Conservation (phyloP, 2,797 vertebrate genomes). For the Sciurus vulgaris region DNA sequence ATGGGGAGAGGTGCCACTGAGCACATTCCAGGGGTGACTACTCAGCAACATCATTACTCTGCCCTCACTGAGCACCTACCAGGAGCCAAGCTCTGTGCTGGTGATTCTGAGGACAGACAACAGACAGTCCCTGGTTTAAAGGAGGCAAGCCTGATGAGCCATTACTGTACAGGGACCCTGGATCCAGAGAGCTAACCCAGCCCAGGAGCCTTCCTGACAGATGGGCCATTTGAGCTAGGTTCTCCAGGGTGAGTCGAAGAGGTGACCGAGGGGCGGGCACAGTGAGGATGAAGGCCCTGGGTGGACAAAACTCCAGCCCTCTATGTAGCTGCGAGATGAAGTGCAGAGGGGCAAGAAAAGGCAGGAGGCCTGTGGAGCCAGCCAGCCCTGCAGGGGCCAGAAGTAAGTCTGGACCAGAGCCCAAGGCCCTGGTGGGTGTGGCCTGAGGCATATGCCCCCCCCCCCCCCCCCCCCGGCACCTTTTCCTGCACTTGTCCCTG, state of each 20-base stretch:
- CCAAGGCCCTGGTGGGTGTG: too few species aligned
- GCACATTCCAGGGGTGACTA: not conserved
- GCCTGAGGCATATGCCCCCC: not conserved
- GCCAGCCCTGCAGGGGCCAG: not conserved
- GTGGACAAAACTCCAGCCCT: not conserved
- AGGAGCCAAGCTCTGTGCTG: not conserved
- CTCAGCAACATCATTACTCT: not conserved
- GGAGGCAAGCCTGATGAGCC: not conserved
- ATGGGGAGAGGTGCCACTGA: not conserved
- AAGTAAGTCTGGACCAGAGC: accelerated
- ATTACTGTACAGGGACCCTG: not conserved
- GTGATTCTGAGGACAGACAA: not conserved
- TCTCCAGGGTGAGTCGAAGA: not conserved
- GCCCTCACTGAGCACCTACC: not conserved
- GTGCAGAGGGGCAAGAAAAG: not conserved
- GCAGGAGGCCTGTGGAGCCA: not conserved
- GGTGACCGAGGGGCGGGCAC: accelerated
- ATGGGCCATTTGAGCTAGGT: not conserved
- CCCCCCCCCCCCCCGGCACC: not conserved
- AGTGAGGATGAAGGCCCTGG: not conserved
- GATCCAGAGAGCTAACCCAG: not conserved
- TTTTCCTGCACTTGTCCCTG: not conserved
- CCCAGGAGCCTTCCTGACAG: not conserved
- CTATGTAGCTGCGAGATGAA: accelerated
- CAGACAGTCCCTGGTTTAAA: not conserved